Conservation (phyloP, 2,888 invertebrate species). For the Ectropis crepuscularia region DNA sequence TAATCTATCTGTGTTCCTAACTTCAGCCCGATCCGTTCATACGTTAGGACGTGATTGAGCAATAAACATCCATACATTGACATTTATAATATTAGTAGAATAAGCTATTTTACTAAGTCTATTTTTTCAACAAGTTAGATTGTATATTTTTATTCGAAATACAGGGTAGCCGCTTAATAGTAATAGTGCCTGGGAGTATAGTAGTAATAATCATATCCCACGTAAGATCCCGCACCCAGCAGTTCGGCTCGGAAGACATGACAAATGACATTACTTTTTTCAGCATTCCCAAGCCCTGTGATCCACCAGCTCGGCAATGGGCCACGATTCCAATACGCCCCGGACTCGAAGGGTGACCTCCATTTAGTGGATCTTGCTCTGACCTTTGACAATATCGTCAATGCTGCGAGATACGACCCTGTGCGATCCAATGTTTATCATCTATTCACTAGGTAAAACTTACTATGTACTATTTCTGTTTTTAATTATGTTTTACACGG, state of each 20-base stretch:
- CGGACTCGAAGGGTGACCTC: slow-evolving; percentile 42
- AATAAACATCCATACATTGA: no score
- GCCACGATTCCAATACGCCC: slow-evolving; percentile 50
- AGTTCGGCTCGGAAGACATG: not conserved
- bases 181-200: no score
- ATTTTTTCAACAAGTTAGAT: no score
- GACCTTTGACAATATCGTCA: slow-evolving; percentile 43
- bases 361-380: slow-evolving; percentile 49
- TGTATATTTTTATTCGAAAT: no score
- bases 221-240: no score
- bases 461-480: not conserved
- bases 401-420: slow-evolving; percentile 55
- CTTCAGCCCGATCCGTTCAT: no score
- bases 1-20: no score
- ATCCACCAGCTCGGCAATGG: slow-evolving; percentile 46
- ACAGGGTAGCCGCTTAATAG: no score
- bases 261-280: slow-evolving; percentile 19
- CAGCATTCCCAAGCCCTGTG: slow-evolving; percentile 51
- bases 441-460: slow-evolving; percentile 63
- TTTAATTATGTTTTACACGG: not conserved
- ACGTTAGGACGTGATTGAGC: no score
- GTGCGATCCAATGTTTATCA: slow-evolving; percentile 58
- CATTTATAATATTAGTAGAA: no score
- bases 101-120: no score
- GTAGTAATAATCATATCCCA: no score